Evolutionary conservation across 2,888 invertebrate genomes (phyloP).

Genomic region (Lampropteryx suffumata): DNA sequence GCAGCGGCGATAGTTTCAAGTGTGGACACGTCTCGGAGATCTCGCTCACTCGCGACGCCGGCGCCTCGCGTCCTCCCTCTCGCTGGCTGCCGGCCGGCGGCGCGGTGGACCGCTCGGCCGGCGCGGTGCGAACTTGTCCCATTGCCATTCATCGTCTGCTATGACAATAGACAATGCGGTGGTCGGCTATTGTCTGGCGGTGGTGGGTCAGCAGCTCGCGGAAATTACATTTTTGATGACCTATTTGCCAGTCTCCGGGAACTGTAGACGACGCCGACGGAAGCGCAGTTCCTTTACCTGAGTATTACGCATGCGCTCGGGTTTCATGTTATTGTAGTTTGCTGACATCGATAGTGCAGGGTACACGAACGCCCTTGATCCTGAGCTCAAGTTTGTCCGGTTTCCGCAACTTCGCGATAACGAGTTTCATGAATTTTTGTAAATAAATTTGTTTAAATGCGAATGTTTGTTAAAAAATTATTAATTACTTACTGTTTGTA

Average conservation of each 20-base stretch:
- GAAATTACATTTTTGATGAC: conserved; percentile 58
- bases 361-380: conserved; percentile 32
- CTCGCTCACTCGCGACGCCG: conserved; percentile 41
- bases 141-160: conserved; percentile 74
- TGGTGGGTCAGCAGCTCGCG: conserved; percentile 54
- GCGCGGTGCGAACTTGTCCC: conserved; percentile 65
- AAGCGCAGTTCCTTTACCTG: conserved; percentile 44
- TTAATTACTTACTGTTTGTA: too few species aligned
- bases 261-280: conserved; percentile 41
- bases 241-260: conserved; percentile 56
- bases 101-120: conserved; percentile 30
- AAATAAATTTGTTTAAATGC: background rate
- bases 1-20: conserved; percentile 72
- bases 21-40: conserved; percentile 53
- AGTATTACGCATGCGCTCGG: conserved; percentile 32
- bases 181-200: conserved; percentile 62
- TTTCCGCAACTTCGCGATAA: conserved; percentile 19
- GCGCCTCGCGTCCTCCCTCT: conserved; percentile 44
- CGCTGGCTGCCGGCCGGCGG: conserved; percentile 30
- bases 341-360: conserved; percentile 20
- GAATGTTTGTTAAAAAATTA: too few species aligned
- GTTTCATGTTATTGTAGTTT: conserved; percentile 21
- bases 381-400: conserved; percentile 30
- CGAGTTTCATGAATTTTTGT: conserved; percentile 13
- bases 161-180: conserved; percentile 70